A percentile compares a stretch with the other conserved stretches of the same genome.
These are phyloP conservation scores for Chloroceryle aenea DNA, from an alignment of 2,113 vertebrate genomes.

Conservation along the genomic window DNA sequence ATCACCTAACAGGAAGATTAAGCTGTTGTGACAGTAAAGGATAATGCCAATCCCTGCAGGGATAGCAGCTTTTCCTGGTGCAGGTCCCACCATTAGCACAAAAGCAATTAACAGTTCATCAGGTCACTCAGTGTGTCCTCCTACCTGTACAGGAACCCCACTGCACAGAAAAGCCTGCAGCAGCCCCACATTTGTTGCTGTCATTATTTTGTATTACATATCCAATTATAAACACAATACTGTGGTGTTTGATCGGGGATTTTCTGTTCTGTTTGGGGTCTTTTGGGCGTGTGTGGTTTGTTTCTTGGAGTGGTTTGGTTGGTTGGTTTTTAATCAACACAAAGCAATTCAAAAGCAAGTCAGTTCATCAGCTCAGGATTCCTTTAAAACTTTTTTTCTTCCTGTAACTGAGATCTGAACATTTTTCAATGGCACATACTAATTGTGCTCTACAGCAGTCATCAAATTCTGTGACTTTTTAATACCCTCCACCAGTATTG, in stretches of 20 bases:
- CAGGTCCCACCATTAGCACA: neutral
- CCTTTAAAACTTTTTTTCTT: neutral
- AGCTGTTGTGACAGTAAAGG: neutral
- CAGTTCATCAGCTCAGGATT: neutral
- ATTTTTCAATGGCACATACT: neutral
- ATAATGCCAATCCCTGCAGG: neutral
- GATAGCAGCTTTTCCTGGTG: neutral
- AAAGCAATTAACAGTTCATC: neutral
- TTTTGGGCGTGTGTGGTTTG: neutral
- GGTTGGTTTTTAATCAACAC: neutral
- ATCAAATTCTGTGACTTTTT: neutral
- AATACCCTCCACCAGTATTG: neutral
- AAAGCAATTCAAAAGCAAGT: neutral
- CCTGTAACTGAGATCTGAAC: neutral
- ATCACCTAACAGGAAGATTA: neutral
- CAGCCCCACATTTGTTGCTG: neutral
- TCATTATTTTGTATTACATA: neutral
- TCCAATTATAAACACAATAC: neutral
- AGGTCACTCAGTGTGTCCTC: neutral
- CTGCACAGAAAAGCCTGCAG: neutral
- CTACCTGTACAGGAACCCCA: neutral
- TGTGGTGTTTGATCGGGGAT: accelerated
- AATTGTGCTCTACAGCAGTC: neutral
- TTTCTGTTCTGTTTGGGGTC: neutral
- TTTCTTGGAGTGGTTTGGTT: too few relatives aligned